phyloP scores from a whole-genome alignment of 2,888 invertebrate genomes.

The Phoenoteleia sp. region DNA sequence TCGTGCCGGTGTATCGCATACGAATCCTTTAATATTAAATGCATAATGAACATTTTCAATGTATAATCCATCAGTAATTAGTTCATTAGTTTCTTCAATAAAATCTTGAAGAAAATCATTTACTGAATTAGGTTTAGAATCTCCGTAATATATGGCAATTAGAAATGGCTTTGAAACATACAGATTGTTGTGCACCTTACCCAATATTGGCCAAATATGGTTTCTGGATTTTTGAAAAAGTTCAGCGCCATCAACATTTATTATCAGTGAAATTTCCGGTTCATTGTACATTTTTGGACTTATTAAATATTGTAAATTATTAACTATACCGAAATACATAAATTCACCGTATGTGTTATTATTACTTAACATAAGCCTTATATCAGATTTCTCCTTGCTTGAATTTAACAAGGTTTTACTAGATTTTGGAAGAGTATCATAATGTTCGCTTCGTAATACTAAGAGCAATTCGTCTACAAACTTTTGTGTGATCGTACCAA shows the following conservation, averaged over 20 bases:
- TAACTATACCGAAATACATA: neutral
- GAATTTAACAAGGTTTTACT: neutral
- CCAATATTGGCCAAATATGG: slow-evolving; percentile 47
- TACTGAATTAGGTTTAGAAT: slow-evolving; percentile 41
- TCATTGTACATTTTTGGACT: neutral
- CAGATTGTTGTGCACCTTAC: slow-evolving; percentile 1
- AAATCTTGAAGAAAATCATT: slow-evolving; percentile 53
- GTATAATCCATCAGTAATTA: slow-evolving; percentile 24
- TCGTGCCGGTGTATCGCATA: slow-evolving; percentile 63
- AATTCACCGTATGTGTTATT: neutral
- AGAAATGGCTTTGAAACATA: slow-evolving; percentile 41
- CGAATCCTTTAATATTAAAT: slow-evolving; percentile 42
- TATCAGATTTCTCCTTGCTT: neutral
- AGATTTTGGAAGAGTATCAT: neutral
- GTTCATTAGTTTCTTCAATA: slow-evolving; percentile 29
- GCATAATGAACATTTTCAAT: slow-evolving; percentile 33
- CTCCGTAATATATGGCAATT: slow-evolving; percentile 45
- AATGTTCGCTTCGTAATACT: slow-evolving; percentile 2
- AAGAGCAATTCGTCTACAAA: neutral
- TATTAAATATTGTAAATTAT: neutral
- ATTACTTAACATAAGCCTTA: neutral
- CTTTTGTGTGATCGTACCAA: neutral
- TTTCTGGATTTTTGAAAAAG: slow-evolving; percentile 38
- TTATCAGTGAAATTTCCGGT: neutral
- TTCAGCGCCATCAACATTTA: slow-evolving; percentile 59